Conservation (phyloP, 2,113 vertebrate species). For the Fulmarus glacialis region DNA sequence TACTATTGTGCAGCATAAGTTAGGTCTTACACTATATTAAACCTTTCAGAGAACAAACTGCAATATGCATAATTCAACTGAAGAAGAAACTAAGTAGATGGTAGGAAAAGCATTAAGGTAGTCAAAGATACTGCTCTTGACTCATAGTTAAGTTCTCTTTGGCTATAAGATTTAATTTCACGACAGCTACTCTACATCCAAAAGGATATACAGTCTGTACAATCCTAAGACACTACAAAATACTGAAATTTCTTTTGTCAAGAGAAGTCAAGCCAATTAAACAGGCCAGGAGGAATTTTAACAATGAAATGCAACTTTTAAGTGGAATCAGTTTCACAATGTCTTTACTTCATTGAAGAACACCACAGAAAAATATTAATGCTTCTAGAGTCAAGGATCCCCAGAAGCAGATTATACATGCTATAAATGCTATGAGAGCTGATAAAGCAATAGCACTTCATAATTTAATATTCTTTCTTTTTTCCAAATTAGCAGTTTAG, state of each 20-base stretch:
- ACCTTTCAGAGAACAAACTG: background rate
- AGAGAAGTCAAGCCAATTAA: background rate
- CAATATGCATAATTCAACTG: rapidly evolving
- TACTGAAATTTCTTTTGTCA: background rate
- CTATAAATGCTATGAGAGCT: background rate
- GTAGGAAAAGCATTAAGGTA: background rate
- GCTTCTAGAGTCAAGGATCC: background rate
- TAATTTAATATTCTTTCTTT: background rate
- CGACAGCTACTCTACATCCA: background rate
- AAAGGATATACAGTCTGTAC: background rate
- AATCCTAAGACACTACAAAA: background rate
- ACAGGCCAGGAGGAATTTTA: background rate
- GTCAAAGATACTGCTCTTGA: background rate
- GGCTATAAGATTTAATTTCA: background rate
- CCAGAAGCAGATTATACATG: background rate
- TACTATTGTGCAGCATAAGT: background rate
- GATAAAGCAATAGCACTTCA: background rate
- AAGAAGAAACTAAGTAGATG: background rate
- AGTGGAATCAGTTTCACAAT: background rate
- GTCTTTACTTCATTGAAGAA: background rate
- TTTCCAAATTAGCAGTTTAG: background rate
- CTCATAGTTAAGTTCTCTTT: background rate
- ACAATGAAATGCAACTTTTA: background rate
- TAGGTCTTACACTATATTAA: background rate
- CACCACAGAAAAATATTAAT: background rate